Percentiles rank a stretch among this genome's conserved stretches.
Evolutionary conservation across 2,113 vertebrate species (phyloP).

Genomic region (Microtus ochrogaster): DNA sequence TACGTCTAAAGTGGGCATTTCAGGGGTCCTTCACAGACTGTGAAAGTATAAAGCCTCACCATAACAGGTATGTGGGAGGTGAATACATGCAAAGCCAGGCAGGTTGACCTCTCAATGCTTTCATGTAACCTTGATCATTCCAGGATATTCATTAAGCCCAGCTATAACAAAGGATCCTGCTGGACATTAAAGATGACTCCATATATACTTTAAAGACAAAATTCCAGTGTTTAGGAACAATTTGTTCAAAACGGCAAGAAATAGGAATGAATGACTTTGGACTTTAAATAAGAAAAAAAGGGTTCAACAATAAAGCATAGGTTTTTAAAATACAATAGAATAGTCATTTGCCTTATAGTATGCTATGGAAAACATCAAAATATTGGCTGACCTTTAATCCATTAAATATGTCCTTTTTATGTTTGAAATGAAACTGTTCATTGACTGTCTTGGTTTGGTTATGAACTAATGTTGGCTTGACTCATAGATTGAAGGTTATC

Average conservation of each 20-base stretch:
- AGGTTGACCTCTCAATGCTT: conserved; percentile 39
- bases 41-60: conserved; percentile 68
- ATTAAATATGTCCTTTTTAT: conserved; percentile 11
- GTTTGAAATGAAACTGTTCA: conserved; percentile 29
- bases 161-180: conserved; percentile 28
- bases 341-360: conserved; percentile 8
- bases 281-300: conserved; percentile 48
- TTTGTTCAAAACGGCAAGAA: conserved; percentile 53
- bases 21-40: conserved; percentile 47
- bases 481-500: neutral
- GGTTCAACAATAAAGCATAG: conserved; percentile 45
- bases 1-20: conserved; percentile 69
- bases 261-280: neutral
- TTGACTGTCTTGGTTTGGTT: conserved; percentile 19
- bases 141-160: conserved; percentile 59
- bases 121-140: conserved; percentile 70
- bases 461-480: neutral
- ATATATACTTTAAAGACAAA: conserved; percentile 56
- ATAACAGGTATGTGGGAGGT: conserved; percentile 47
- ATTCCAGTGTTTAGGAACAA: conserved; percentile 45
- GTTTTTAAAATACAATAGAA: neutral
- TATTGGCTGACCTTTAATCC: conserved; percentile 5
- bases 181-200: conserved; percentile 59
- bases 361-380: conserved; percentile 27
- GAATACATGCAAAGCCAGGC: conserved; percentile 60